Base-by-base conservation (phyloP, 2,888 invertebrate genomes). In the Pristionchus arcanus region DNA sequence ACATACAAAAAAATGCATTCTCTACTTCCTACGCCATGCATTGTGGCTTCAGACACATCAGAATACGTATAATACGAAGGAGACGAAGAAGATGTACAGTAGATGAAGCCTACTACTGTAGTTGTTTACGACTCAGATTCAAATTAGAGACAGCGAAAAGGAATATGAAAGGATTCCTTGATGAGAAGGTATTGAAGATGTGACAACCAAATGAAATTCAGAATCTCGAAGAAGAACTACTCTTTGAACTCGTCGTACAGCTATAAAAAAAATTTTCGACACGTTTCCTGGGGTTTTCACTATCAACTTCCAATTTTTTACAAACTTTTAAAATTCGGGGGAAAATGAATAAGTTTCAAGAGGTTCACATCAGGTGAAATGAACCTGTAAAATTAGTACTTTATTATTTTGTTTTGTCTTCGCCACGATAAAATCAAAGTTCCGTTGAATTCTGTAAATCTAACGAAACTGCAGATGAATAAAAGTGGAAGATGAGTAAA, bases 101-200 rank as follows among this genome's bases (percentile, higher is more conserved):
- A 63, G 21, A 19, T 63, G 63, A 63, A 25, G 63, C 63, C n/a
- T 63, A 21, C 63, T 74, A 74, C 74, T 74, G 74, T 74, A 74
- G 31, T 13, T 74, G 34, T 74, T 74, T 16, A 74, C 74, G 74
- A 21, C 37, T 74, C 21, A 74, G 74, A 37, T 74, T 16, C 25
- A 74, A 74, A 74, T 74, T 37, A 74, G 74, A 37, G 31, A 16
- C 28, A 13, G 25, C 31, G 34, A 7, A 74, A 37, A 21, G 74
- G 74, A 37, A 21, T 74, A 37, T 34, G 31, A 74, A 74, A 34
- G 74, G 74, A 37, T 37, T 68, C 31, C 25, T 37, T 21, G 37
- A 37, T 74, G 74, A 19, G 31, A 34, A 37, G 21, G 74, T 74
- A 74, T 74, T 34, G 34, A 74, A 19, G 37, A 74, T 37, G 74